Evolutionary conservation across 2,797 vertebrate genomes (phyloP).

Genomic region (Vespertilio murinus): DNA sequence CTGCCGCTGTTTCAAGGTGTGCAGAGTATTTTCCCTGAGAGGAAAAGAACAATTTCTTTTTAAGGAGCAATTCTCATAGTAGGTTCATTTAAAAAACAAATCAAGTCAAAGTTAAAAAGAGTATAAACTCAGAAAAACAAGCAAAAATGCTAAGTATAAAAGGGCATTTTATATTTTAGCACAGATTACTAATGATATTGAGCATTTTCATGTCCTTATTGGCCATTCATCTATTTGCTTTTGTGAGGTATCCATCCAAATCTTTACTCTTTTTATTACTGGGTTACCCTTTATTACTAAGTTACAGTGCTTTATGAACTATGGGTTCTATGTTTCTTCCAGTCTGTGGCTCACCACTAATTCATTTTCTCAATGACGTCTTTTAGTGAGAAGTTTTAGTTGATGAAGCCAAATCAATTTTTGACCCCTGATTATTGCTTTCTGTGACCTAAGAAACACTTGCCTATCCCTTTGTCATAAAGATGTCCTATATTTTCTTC

Average conservation of each 20-base stretch:
- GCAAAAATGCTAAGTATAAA: background rate
- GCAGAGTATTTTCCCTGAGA: conserved; percentile 96
- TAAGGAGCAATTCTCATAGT: background rate
- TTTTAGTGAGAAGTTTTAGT: conserved; percentile 20
- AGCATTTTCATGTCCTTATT: background rate
- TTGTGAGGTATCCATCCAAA: background rate
- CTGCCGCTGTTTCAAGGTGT: conserved; percentile 91
- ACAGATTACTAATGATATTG: background rate
- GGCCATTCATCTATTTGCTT: background rate
- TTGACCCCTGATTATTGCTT: background rate
- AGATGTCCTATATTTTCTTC: background rate
- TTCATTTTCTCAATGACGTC: background rate
- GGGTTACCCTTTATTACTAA: background rate
- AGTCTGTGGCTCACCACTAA: background rate
- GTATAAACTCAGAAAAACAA: background rate
- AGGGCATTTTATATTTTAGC: background rate
- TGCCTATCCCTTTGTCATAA: background rate
- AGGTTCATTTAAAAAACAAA: background rate
- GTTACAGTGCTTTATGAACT: background rate
- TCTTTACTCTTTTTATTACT: background rate
- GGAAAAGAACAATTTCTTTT: background rate
- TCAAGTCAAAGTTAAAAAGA: background rate
- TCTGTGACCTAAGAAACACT: background rate
- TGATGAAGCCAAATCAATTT: conserved; percentile 6
- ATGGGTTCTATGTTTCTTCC: background rate